Conservation (phyloP, 1,140 invertebrate species). For the Episyrphus balteatus region DNA sequence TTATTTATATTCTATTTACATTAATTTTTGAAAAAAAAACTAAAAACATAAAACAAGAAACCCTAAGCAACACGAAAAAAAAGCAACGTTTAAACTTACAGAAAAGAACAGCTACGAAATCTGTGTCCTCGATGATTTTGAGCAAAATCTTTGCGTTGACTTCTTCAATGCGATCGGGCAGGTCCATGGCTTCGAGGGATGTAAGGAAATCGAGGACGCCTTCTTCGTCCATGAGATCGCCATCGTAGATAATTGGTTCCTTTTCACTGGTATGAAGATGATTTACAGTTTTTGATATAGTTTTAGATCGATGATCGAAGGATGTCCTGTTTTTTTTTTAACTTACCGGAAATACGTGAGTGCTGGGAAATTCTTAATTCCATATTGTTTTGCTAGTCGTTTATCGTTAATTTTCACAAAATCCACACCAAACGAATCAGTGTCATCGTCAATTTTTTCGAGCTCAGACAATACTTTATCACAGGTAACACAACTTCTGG, state of each 20-base stretch:
- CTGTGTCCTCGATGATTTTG: slow-evolving; percentile 85
- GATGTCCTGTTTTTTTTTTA: background rate
- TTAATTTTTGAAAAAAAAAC: slow-evolving; percentile 2
- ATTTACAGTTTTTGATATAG: background rate
- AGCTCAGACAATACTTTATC: slow-evolving; percentile 82
- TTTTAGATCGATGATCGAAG: background rate
- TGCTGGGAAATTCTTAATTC: slow-evolving; percentile 84
- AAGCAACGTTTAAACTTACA: slow-evolving; percentile 58
- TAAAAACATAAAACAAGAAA: slow-evolving; percentile 1
- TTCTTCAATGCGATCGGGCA: slow-evolving; percentile 92
- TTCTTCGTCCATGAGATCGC: slow-evolving; percentile 91
- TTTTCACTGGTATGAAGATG: slow-evolving; percentile 55
- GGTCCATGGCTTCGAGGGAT: slow-evolving; percentile 85
- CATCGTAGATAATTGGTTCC: slow-evolving; percentile 87
- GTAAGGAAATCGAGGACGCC: slow-evolving; percentile 86
- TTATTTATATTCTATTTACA: slow-evolving; percentile 1
- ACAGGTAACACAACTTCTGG: slow-evolving; percentile 81
- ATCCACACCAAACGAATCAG: slow-evolving; percentile 84
- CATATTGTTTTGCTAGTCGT: slow-evolving; percentile 86
- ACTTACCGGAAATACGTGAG: slow-evolving; percentile 76
- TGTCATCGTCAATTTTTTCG: slow-evolving; percentile 91
- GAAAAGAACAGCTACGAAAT: slow-evolving; percentile 86
- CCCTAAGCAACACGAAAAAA: background rate
- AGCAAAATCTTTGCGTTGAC: slow-evolving; percentile 82
- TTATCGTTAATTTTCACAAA: slow-evolving; percentile 95